Evolutionary conservation across 1,140 invertebrate species (phyloP), one percentile per base, ranked within the genome.

Genomic region (Drosophila micromelanica): DNA sequence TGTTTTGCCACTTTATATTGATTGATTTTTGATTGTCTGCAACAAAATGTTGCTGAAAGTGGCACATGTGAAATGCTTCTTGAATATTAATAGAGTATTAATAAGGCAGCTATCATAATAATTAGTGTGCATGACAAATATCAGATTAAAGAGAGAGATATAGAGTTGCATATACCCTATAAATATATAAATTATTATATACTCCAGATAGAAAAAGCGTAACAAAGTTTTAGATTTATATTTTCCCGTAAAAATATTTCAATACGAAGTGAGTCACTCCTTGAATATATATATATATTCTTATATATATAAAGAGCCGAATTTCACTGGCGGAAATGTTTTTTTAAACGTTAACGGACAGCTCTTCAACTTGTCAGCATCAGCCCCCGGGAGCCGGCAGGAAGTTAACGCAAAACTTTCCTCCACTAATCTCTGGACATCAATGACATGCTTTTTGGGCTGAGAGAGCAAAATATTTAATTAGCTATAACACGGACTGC

Each of bases 401-500:
- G 63, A 80, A 80, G 43, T 80, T 71, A 71, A 56, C 68, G 46
- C 17, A 67, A 72, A 72, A 67, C 30, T 67, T 72, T 72, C 37
- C 37, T 51, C 2, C 62, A 23, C 52, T 57, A 65, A 65, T 72
- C 69, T 72, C 62, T 35, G 57, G 13, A 15, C 20, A 65, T 63
- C 82, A 69, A 70, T 87, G 82, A 78, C 67, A 78, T 56, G 68
- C 69, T 69, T 69, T 69, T 75, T 64, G 60, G 60, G 72, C 55
- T 82, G n/a, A 32, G 64, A 73, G 77, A 72, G 63, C 67, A 86
- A 87, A 87, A 87, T 87, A 86, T 86, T 86, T 86, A 86, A 86
- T 86, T 82, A 87, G 68, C 61, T 46, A 43, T 74, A 77, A 77
- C 65, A 77, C 64, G 60, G 61, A 54, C 52, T 8, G 37, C 20